Conservation (phyloP, 2,888 invertebrate genomes). For the Dexiosoma caninum region DNA sequence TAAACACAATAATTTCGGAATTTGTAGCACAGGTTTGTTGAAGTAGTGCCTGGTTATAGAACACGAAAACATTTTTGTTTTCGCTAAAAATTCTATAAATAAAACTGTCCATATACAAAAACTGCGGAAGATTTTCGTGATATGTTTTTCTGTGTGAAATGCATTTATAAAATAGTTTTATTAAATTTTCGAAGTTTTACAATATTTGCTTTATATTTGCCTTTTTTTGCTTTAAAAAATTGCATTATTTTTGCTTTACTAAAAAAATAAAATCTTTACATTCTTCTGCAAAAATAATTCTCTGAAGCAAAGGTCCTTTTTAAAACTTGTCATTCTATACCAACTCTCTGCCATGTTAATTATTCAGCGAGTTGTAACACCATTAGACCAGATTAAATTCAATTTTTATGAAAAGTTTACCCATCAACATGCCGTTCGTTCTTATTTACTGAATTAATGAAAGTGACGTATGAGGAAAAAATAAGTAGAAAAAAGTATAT, state of each 20-base stretch:
- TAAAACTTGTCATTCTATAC: not conserved
- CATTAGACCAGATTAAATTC: conserved; percentile 50
- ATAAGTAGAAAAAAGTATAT: not conserved
- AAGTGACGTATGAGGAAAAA: conserved; percentile 8
- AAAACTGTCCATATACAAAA: too few relatives aligned
- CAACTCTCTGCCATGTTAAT: conserved; percentile 20
- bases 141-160: too few relatives aligned
- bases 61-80: not conserved
- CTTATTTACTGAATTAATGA: conserved; percentile 39
- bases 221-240: too few relatives aligned
- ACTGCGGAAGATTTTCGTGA: too few relatives aligned
- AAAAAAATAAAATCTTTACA: too few relatives aligned
- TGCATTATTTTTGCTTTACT: too few relatives aligned
- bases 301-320: not conserved
- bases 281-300: not conserved
- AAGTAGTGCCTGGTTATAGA: not conserved
- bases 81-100: too few relatives aligned
- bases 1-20: too few relatives aligned
- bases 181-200: too few relatives aligned
- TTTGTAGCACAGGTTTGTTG: too few relatives aligned
- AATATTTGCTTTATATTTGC: too few relatives aligned
- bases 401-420: conserved; percentile 30
- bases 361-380: conserved; percentile 54
- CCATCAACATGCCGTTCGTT: conserved; percentile 41
- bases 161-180: too few relatives aligned